Evolutionary conservation across 30 jellyfish, hydroid and myxozoan genomes (phyloP).

Genomic region (Clytia hemisphaerica): DNA sequence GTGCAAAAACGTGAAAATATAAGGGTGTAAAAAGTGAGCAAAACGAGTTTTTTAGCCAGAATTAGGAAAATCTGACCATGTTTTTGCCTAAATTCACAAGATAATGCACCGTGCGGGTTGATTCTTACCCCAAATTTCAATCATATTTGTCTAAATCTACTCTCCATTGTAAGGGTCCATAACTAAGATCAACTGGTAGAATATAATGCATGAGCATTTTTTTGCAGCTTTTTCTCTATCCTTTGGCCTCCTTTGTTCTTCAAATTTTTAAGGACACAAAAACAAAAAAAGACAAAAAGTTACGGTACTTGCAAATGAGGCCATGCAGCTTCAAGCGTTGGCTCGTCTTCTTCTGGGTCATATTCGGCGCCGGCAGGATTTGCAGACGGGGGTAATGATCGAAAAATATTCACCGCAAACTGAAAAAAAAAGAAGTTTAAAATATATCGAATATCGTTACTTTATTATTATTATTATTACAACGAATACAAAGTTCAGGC

Average conservation of each 20-base stretch:
- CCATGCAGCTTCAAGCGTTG: constrained; percentile 98
- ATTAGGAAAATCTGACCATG: too few relatives aligned
- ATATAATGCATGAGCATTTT: background rate
- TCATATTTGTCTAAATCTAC: too few relatives aligned
- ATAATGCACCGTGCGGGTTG: too few relatives aligned
- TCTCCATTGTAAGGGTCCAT: too few relatives aligned
- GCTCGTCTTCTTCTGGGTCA: constrained; percentile 99
- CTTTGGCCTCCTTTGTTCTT: constrained; percentile 4
- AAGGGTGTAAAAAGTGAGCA: too few relatives aligned
- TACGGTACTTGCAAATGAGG: constrained; percentile 99
- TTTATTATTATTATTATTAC: too few relatives aligned
- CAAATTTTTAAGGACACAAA: background rate
- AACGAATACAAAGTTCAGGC: too few relatives aligned
- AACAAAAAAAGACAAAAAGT: background rate
- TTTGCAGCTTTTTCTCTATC: background rate
- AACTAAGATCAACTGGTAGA: too few relatives aligned
- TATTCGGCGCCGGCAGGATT: constrained; percentile 87
- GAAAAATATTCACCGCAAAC: constrained; percentile 84
- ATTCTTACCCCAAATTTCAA: too few relatives aligned
- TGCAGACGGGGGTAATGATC: constrained; percentile 94
- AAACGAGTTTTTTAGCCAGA: too few relatives aligned
- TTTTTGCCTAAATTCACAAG: too few relatives aligned
- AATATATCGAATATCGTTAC: background rate
- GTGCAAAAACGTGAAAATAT: too few relatives aligned
- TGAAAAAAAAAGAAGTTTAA: constrained; percentile 10